Conservation (phyloP, 2,113 vertebrate genomes). For the Trogon melanurus region DNA sequence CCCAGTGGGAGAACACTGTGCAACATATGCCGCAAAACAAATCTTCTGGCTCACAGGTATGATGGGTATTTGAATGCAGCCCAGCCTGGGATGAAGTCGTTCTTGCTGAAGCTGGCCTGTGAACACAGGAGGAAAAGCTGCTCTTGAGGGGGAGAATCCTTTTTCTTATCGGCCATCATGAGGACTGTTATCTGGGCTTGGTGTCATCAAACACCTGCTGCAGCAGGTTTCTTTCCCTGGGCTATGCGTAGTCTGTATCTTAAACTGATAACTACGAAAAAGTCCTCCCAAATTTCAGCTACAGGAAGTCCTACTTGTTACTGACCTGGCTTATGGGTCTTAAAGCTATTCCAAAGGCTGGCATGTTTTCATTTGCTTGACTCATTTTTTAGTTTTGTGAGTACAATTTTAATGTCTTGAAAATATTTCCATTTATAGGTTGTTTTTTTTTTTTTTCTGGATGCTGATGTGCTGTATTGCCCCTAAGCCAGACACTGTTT, state of each 20-base stretch:
- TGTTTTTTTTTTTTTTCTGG: neutral
- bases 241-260: neutral
- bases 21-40: neutral
- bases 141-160: neutral
- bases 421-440: neutral
- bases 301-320: neutral
- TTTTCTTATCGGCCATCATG: neutral
- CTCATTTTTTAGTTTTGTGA: neutral
- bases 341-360: neutral
- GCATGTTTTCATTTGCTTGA: neutral
- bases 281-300: neutral
- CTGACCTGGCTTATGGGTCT: rapidly evolving
- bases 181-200: neutral
- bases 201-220: neutral
- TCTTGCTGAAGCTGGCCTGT: neutral
- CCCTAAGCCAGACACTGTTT: neutral
- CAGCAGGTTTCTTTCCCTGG: neutral
- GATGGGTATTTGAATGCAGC: neutral
- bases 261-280: neutral
- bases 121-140: rapidly evolving
- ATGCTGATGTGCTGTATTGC: neutral
- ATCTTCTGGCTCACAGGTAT: neutral
- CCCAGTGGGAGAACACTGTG: neutral
- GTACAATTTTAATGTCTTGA: neutral
- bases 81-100: neutral